These are phyloP conservation scores for Solenopsis invicta DNA, from an alignment of 1,140 invertebrate genomes.

Conservation along the genomic window DNA sequence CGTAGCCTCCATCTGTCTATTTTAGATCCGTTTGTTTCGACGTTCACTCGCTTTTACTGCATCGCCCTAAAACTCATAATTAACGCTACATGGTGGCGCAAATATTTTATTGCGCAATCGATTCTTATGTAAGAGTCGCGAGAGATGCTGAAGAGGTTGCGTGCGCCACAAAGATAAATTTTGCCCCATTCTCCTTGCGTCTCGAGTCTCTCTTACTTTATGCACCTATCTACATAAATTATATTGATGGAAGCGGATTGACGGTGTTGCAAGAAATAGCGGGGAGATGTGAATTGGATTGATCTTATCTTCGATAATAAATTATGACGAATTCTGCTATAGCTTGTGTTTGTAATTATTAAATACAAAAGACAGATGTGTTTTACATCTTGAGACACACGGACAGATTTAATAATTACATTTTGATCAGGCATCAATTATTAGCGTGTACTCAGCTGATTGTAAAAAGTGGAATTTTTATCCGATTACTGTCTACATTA, in stretches of 20 bases:
- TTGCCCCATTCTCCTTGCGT: background rate
- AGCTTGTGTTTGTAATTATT: background rate
- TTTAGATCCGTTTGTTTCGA: constrained; percentile 25
- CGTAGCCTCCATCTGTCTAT: constrained; percentile 10
- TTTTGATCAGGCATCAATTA: background rate
- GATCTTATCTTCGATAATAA: constrained; percentile 22
- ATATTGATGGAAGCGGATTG: constrained; percentile 8
- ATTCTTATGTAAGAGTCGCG: constrained; percentile 26
- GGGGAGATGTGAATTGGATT: background rate
- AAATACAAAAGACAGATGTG: background rate
- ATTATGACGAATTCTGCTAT: background rate
- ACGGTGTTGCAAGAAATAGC: constrained; percentile 22
- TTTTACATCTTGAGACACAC: background rate
- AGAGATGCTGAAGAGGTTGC: background rate
- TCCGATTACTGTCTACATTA: background rate
- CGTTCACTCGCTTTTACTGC: background rate
- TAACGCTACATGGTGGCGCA: background rate
- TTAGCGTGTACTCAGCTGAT: background rate
- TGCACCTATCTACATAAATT: background rate
- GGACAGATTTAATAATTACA: background rate
- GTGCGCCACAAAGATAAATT: constrained; percentile 31
- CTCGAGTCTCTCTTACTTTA: background rate
- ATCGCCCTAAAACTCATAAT: constrained; percentile 23
- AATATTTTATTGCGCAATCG: constrained; percentile 24
- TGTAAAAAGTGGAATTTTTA: background rate